These are phyloP conservation scores for Acholoe squamosa DNA, from an alignment of 2,888 invertebrate genomes.

Conservation along the genomic window DNA sequence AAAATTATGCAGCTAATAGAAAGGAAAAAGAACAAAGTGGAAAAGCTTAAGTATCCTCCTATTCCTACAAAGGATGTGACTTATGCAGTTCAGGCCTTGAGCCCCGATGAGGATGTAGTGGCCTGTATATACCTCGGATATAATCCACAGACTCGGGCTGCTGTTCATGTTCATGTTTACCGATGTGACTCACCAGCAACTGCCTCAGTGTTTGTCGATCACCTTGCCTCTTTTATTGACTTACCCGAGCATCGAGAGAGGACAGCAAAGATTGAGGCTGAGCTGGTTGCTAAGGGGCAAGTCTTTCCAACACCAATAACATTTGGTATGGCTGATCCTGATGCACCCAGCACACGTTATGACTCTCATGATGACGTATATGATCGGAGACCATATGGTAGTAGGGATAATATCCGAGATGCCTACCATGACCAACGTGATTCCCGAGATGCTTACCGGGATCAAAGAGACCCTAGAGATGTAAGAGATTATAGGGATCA, in stretches of 20 bases:
- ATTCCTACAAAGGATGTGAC: conserved; percentile 84
- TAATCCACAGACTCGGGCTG: conserved; percentile 96
- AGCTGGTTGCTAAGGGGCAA: conserved; percentile 76
- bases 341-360: neutral
- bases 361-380: neutral
- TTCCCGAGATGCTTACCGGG: neutral
- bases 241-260: conserved; percentile 93
- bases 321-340: neutral
- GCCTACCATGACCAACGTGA: neutral
- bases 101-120: conserved; percentile 91
- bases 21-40: conserved; percentile 80
- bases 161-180: conserved; percentile 97
- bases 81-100: conserved; percentile 90
- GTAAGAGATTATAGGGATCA: neutral
- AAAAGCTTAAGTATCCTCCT: conserved; percentile 90
- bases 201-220: conserved; percentile 92
- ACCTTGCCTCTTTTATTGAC: conserved; percentile 91
- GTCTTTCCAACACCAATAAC: conserved; percentile 57
- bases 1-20: conserved; percentile 93
- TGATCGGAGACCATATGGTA: neutral
- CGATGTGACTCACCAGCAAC: conserved; percentile 97
- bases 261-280: conserved; percentile 90
- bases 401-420: neutral
- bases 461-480: neutral
- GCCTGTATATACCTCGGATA: conserved; percentile 95